Evolutionary conservation across 2,888 invertebrate genomes (phyloP).

Genomic region (Scelioninae gen. 2): DNA sequence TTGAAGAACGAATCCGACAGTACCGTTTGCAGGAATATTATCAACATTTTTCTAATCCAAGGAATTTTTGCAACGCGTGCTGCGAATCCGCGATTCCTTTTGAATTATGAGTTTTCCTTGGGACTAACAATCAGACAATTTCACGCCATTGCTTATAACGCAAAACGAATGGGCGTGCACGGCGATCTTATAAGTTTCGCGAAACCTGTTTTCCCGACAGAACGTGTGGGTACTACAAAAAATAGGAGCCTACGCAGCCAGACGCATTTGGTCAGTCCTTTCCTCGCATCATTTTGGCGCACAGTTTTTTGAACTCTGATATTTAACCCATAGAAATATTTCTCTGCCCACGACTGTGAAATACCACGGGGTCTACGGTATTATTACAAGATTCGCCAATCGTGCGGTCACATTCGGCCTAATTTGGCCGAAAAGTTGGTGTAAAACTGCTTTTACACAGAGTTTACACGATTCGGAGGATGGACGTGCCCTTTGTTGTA

Average conservation of each 20-base stretch:
- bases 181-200: conserved; percentile 53
- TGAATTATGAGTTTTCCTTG: conserved; percentile 38
- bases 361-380: too few relatives aligned
- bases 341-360: too few relatives aligned
- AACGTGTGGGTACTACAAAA: conserved; percentile 56
- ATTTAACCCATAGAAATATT: too few relatives aligned
- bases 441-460: too few relatives aligned
- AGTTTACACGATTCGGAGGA: too few relatives aligned
- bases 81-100: background rate
- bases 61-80: conserved; percentile 6
- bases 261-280: conserved; percentile 53
- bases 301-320: conserved; percentile 10
- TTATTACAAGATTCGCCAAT: too few relatives aligned
- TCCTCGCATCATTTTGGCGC: conserved; percentile 37
- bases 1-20: too few relatives aligned
- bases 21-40: too few relatives aligned
- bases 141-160: conserved; percentile 42
- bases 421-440: too few relatives aligned
- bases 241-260: conserved; percentile 56
- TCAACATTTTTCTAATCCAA: background rate
- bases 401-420: too few relatives aligned
- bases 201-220: conserved; percentile 54
- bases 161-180: conserved; percentile 54
- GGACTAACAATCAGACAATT: conserved; percentile 49
- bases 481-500: too few relatives aligned